phyloP scores from a whole-genome alignment of 1,140 invertebrate species.

The Anastrepha ludens region DNA sequence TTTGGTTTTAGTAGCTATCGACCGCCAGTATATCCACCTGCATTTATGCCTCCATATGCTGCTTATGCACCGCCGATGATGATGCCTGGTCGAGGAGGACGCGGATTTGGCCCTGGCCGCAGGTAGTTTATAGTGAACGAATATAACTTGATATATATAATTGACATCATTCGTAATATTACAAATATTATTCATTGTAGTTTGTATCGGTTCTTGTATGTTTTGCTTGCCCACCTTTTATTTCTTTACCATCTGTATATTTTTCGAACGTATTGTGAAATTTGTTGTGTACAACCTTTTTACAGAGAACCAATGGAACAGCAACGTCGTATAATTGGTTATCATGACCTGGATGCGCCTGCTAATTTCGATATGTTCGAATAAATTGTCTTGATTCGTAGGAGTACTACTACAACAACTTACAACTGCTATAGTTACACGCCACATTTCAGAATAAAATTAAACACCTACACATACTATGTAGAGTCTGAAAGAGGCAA shows the following conservation, averaged over 20 bases:
- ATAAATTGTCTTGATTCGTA: constrained; percentile 60
- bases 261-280: constrained; percentile 56
- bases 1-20: constrained; percentile 61
- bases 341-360: constrained; percentile 74
- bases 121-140: constrained; percentile 63
- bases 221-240: background rate
- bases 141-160: background rate
- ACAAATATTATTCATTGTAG: background rate
- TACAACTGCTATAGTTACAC: constrained; percentile 32
- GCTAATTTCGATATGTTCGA: constrained; percentile 74
- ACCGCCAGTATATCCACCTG: constrained; percentile 65
- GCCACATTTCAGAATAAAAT: background rate
- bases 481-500: constrained; percentile 25
- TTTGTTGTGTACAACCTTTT: constrained; percentile 62
- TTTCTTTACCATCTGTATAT: constrained; percentile 42
- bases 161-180: background rate
- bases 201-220: constrained; percentile 1
- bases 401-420: constrained; percentile 22
- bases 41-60: constrained; percentile 65
- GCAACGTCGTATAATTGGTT: constrained; percentile 74
- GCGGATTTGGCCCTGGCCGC: constrained; percentile 68
- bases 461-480: background rate
- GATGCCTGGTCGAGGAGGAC: constrained; percentile 67
- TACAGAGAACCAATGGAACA: constrained; percentile 74
- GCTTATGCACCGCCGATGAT: constrained; percentile 66